Conservation (phyloP, 2,113 vertebrate genomes). For the Peromyscus maniculatus region DNA sequence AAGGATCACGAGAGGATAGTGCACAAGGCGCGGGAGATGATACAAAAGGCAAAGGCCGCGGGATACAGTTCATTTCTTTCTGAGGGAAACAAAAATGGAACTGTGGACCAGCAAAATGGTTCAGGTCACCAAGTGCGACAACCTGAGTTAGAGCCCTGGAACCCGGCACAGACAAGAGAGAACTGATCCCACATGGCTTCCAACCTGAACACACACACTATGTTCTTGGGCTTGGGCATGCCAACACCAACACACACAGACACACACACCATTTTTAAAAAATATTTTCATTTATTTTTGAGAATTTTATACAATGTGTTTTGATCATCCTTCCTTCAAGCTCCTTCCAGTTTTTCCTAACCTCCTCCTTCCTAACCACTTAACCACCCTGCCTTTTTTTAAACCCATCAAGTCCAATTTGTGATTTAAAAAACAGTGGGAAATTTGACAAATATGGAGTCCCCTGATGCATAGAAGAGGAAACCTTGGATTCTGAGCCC, state of each 20-base stretch:
- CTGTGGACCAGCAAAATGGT: no score
- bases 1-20: not conserved
- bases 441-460: conserved; percentile 57
- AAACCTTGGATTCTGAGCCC: conserved; percentile 36
- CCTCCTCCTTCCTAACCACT: not conserved
- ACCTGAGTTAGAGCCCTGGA: not conserved
- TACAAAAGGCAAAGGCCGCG: conserved; percentile 12
- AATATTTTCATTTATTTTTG: not conserved
- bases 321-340: not conserved
- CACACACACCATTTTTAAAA: not conserved
- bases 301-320: not conserved
- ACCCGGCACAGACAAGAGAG: not conserved
- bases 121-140: not conserved
- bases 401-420: not conserved
- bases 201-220: not conserved
- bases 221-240: not conserved
- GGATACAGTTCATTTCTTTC: conserved; percentile 31
- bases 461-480: conserved; percentile 30
- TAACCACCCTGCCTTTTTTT: not conserved
- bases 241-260: not conserved
- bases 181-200: not conserved
- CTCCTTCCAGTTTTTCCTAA: not conserved
- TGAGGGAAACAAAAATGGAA: conserved; percentile 52
- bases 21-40: not conserved
- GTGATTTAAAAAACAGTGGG: not conserved